Evolutionary conservation across 2,888 invertebrate genomes (phyloP), one percentile per base, ranked within the genome.

Genomic region (Lomographa bimaculata): DNA sequence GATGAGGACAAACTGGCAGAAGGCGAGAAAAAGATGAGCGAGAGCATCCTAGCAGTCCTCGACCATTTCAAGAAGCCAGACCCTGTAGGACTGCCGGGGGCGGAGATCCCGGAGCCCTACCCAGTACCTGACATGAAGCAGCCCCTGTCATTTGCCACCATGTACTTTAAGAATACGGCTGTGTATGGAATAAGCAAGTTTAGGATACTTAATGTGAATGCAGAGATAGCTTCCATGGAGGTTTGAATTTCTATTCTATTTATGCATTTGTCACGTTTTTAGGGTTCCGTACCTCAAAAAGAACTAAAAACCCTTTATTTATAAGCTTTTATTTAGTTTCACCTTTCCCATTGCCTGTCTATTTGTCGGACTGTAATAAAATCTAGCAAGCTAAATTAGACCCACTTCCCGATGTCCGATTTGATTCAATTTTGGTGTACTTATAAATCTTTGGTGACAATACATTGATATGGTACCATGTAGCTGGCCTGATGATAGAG

Each of bases 21-120:
- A 11, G 92, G 91, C 4, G 92, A 94, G 70, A 91, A 93, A 64
- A 93, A 92, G 60, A 80, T 96, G 26, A 94, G 94, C 39, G 92
- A 94, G 42, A 93, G 93, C 64, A 90, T 96, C 24, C 83, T 93
- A 26, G 86, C 90, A 3, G 84, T 96, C 4, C 65, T 97, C 19
- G 93, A 94, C 39, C 96, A 96, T 68, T 96, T 94, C 75, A 94
- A 96, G 72, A 92, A 95, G 63, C 90, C 92, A 7, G 94, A 96
- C 73, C 96, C 96, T 0, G 84, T 95, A 2, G 96, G 96, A 3
- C 69, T 96, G n/a, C 96, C 96, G 0, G 94, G 94, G 0, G 93
- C 92, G 0, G 92, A 93, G 1, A 91, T 97, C 32, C 94, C 95
- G 0, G 96, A 97, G 67, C 97, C 97, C 0, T 92, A 95, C 84